phyloP scores from a whole-genome alignment of 2,113 vertebrate species.

The Myiopsitta monachus region DNA sequence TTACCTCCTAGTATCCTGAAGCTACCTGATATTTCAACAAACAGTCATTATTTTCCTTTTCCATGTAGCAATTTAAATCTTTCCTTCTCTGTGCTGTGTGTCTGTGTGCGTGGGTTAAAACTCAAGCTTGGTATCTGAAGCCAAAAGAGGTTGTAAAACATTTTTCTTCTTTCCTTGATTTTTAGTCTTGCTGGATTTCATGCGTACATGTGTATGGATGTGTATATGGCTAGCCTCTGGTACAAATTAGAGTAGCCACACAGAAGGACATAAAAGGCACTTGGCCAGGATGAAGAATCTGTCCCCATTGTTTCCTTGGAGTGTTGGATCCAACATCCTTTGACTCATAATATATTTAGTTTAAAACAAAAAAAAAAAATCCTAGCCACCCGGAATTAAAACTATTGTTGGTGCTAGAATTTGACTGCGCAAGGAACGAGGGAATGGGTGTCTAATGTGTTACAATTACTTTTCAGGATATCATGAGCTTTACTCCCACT shows the following conservation, averaged over 20 bases:
- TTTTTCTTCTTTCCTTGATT: not conserved
- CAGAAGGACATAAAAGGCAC: constrained; percentile 48
- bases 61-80: not conserved
- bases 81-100: not conserved
- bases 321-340: constrained; percentile 34
- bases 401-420: constrained; percentile 28
- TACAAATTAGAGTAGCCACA: constrained; percentile 62
- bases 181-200: not conserved
- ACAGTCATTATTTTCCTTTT: not conserved
- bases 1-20: not conserved
- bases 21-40: not conserved
- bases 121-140: not conserved
- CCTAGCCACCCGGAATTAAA: not conserved
- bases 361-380: not conserved
- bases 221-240: constrained; percentile 24
- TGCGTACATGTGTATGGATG: not conserved
- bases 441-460: not conserved
- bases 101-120: not conserved
- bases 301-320: constrained; percentile 42
- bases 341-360: constrained; percentile 49
- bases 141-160: not conserved
- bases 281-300: constrained; percentile 36
- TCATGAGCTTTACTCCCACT: not conserved
- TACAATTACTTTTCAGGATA: constrained; percentile 42
- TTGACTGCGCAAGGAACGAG: not conserved